phyloP scores from a whole-genome alignment of 2,888 invertebrate genomes.

The Rhorus exstirpatorius region DNA sequence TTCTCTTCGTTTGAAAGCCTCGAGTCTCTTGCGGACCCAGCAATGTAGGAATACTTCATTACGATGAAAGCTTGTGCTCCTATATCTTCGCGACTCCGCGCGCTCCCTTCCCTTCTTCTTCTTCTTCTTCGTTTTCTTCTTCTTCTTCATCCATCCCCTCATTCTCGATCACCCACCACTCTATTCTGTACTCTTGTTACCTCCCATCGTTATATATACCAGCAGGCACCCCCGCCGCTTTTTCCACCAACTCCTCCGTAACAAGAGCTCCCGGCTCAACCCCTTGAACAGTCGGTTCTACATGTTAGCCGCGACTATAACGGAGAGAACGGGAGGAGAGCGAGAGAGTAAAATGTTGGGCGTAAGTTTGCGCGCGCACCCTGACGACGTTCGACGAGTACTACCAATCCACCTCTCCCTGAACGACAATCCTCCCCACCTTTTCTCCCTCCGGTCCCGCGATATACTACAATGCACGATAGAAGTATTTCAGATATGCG shows the following conservation, averaged over 20 bases:
- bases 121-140: constrained; percentile 47
- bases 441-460: neutral
- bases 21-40: constrained; percentile 46
- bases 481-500: constrained; percentile 50
- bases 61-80: constrained; percentile 83
- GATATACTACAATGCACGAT: constrained; percentile 42
- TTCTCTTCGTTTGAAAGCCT: constrained; percentile 76
- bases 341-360: constrained; percentile 50
- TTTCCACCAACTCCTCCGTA: constrained; percentile 54
- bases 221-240: constrained; percentile 46
- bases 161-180: constrained; percentile 52
- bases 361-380: constrained; percentile 68
- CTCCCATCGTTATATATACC: constrained; percentile 55
- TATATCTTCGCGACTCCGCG: constrained; percentile 70
- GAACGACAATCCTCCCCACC: constrained; percentile 21
- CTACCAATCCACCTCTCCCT: constrained; percentile 46
- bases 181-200: constrained; percentile 56
- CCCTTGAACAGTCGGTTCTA: constrained; percentile 64
- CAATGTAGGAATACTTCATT: constrained; percentile 80
- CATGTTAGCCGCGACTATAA: constrained; percentile 45
- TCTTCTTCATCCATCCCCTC: constrained; percentile 45
- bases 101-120: constrained; percentile 48
- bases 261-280: constrained; percentile 66
- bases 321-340: constrained; percentile 9
- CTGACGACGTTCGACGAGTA: constrained; percentile 46